Evolutionary conservation across 2,113 vertebrate genomes (phyloP).

Genomic region (Campylomormyrus numenius): DNA sequence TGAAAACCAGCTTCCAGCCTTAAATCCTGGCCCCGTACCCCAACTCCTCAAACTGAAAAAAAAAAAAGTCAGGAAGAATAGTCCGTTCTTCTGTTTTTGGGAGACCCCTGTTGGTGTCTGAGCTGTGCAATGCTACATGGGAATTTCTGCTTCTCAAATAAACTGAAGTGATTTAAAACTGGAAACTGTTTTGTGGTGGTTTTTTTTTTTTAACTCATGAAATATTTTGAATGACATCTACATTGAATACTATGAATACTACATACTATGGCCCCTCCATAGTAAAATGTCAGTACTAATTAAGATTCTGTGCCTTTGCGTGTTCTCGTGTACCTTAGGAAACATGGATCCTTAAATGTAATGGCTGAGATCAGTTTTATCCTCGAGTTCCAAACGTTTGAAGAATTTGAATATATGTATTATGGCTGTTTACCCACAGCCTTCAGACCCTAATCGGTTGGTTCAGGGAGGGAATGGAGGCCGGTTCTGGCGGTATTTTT

Average conservation of each 20-base stretch:
- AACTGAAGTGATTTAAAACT: slow-evolving; percentile 68
- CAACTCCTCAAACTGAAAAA: slow-evolving; percentile 25
- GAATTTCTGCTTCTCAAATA: slow-evolving; percentile 66
- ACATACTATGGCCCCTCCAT: too few species aligned
- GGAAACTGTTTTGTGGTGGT: slow-evolving; percentile 33
- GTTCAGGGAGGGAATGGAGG: not conserved
- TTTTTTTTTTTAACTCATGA: not conserved
- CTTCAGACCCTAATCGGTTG: not conserved
- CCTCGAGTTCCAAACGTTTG: not conserved
- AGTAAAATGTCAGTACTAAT: not conserved
- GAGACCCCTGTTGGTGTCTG: slow-evolving; percentile 58
- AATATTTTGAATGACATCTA: not conserved
- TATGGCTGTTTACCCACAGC: not conserved
- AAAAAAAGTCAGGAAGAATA: slow-evolving; percentile 43
- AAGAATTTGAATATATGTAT: not conserved
- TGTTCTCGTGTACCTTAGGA: not conserved
- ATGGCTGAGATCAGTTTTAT: not conserved
- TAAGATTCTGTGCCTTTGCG: not conserved
- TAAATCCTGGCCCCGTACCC: slow-evolving; percentile 49
- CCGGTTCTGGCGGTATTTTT: not conserved
- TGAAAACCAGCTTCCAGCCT: slow-evolving; percentile 68
- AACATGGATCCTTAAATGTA: not conserved
- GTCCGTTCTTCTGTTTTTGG: slow-evolving; percentile 50
- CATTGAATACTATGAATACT: too few species aligned
- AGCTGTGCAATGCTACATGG: slow-evolving; percentile 61